phyloP scores from a whole-genome alignment of 2,888 invertebrate genomes.

The Orchesella flavescens region DNA sequence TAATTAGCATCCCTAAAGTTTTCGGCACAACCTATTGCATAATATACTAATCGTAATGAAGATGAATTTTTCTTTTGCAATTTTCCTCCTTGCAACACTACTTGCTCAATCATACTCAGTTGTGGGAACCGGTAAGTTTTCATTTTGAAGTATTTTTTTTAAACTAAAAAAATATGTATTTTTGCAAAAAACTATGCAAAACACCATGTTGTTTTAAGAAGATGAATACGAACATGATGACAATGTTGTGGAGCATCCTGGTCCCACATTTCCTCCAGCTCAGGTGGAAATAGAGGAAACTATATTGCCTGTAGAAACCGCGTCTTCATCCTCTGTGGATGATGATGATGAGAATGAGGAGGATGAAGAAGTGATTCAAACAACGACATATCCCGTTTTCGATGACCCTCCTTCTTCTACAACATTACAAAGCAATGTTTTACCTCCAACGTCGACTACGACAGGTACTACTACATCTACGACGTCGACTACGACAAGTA shows the following conservation, averaged over 20 bases:
- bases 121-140: slow-evolving; percentile 44
- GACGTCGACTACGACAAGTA: neutral
- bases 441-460: slow-evolving; percentile 46
- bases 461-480: neutral
- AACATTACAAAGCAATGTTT: slow-evolving; percentile 17
- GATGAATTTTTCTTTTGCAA: slow-evolving; percentile 28
- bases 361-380: slow-evolving; percentile 44
- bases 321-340: neutral
- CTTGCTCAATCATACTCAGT: slow-evolving; percentile 19
- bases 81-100: slow-evolving; percentile 29
- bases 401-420: slow-evolving; percentile 30
- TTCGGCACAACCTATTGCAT: slow-evolving; percentile 28
- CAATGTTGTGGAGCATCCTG: slow-evolving; percentile 54
- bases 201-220: slow-evolving; percentile 18
- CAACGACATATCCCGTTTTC: slow-evolving; percentile 48
- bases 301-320: neutral
- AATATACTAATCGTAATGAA: slow-evolving; percentile 33
- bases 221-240: slow-evolving; percentile 48
- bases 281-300: slow-evolving; percentile 39
- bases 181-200: neutral
- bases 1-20: slow-evolving; percentile 28
- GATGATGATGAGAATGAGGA: slow-evolving; percentile 1
- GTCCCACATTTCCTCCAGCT: slow-evolving; percentile 32
- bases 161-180: neutral
- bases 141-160: neutral